Evolutionary conservation across 2,888 invertebrate species (phyloP), one percentile per base, ranked within the genome.

Genomic region (Latheticus oryzae): DNA sequence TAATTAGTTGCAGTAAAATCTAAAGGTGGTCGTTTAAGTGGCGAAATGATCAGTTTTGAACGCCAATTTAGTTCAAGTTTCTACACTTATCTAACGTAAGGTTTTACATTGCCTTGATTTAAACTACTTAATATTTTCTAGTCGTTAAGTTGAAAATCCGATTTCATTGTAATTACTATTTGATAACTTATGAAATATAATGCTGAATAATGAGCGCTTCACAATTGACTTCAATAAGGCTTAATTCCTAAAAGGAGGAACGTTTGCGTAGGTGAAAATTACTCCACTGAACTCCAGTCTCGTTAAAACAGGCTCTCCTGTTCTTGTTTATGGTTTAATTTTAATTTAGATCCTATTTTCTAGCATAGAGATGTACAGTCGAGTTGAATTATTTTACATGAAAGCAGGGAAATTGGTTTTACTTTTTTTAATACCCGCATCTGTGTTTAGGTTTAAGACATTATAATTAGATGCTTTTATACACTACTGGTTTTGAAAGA

Each of bases 1-100:
- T 45, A 45, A 45, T 45, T 45, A 48, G 35, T 24, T 15, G 24
- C 16, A 48, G 19, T 48, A 24, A 35, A 48, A 48, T 24, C 26
- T 48, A 48, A n/a, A 48, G 48, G 48, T 48, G 48, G 35, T 48
- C 48, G 48, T 48, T 48, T 37, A 12, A 5, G 13, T 11, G 21
- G 23, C 16, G 26, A 48, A 48, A 48, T 48, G 48, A 48, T 48
- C 48, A 48, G 37, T 48, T 48, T 48, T 16, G 35, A 35, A 48
- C 35, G 21, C 35, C 37, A 48, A 48, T 48, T 45, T 45, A 23
- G 45, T 45, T 32, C 15, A 33, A 19, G 21, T 19, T 32, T 32
- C 32, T 32, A 19, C 32, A 19, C 21, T 33, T 45, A n/a, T n/a
- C n/a, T 33, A 45, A 45, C 45, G 45, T 45, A n/a, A n/a, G n/a